Base-by-base conservation (phyloP, 2,797 vertebrate species). In the Macropodus opercularis region DNA sequence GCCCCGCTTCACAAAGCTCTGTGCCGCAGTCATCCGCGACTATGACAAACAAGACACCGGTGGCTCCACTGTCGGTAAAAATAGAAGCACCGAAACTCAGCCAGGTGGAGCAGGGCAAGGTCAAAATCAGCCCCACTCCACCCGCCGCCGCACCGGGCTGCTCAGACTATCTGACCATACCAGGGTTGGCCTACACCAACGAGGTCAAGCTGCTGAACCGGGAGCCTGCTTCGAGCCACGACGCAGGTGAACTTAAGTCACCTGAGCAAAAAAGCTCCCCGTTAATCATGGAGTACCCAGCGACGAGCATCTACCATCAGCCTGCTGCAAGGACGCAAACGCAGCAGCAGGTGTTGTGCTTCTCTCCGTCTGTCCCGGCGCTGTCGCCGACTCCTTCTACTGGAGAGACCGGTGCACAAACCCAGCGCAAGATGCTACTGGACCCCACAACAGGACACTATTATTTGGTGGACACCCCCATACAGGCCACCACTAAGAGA, bases 381-480 rank as follows among this genome's bases (percentile, higher is more conserved):
- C 40, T 84, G 50, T 78, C 82, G 0, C 83, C 87, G 5, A 84
- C 90, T 4, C 80, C 92, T 11, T 63, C 84, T 1, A 51, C 72
- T 1, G 72, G 63, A 54, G 92, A 93, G 27, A 67, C 87, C 1
- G 78, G 72, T 8, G 85, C 89, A 32, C 94, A 91, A 72, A 95
- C 93, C 3, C 96, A 98, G 85, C 93, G 95, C 49, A 97, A 96
- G 87, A 93, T 98, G 92, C 93, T 99, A 47, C 77, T 99, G 77
- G 97, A 98, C 75, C 94, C 96, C 47, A 91, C 94, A 18, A 98
- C 96, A 0, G 97, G 97, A 71, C 96, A 97, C 78, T 98, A 94
- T 81, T 98, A 98, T 80, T 84, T 99, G 79, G 96, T 99, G 83
- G 96, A 99, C 81, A 93, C 95, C 0, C 95, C 96, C 0, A 74